Percentiles rank a stretch among this genome's conserved stretches.
Evolutionary conservation across 2,888 invertebrate genomes (phyloP).

Genomic region (Trachelus troglodyta): DNA sequence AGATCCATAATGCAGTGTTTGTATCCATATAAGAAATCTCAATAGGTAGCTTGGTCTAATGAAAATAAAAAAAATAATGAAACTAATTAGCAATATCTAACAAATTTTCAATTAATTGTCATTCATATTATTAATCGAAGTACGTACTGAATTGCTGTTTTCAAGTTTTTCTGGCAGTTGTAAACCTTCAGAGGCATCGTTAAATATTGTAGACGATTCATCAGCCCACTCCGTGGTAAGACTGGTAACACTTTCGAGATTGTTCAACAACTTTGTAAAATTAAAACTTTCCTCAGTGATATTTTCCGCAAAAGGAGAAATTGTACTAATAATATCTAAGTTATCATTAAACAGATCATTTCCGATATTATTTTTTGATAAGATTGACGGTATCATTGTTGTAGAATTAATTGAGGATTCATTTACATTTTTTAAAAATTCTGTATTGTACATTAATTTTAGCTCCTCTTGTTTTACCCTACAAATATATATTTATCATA

Average conservation of each 20-base stretch:
- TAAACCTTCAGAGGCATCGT: background rate
- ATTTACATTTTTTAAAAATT: background rate
- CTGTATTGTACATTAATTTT: slow-evolving; percentile 25
- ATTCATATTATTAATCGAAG: background rate
- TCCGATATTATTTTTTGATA: background rate
- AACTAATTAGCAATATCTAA: background rate
- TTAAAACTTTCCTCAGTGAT: background rate
- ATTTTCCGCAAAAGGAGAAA: background rate
- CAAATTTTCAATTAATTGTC: background rate
- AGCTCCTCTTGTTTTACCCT: slow-evolving; percentile 67
- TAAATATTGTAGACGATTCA: background rate
- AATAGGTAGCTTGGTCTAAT: background rate
- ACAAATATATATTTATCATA: slow-evolving; percentile 23
- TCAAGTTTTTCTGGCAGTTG: background rate
- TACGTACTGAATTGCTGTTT: background rate
- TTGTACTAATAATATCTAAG: background rate
- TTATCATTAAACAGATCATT: background rate
- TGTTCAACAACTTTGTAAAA: background rate
- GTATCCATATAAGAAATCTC: slow-evolving; percentile 22
- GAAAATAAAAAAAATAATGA: background rate
- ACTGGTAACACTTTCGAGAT: background rate
- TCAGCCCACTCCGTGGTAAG: background rate
- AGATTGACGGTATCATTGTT: background rate
- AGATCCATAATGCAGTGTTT: slow-evolving; percentile 65
- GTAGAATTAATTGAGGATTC: background rate